A percentile compares a stretch with the other conserved stretches of the same genome.
Conservation (phyloP, 2,113 vertebrate species). For the Penelope pileata region DNA sequence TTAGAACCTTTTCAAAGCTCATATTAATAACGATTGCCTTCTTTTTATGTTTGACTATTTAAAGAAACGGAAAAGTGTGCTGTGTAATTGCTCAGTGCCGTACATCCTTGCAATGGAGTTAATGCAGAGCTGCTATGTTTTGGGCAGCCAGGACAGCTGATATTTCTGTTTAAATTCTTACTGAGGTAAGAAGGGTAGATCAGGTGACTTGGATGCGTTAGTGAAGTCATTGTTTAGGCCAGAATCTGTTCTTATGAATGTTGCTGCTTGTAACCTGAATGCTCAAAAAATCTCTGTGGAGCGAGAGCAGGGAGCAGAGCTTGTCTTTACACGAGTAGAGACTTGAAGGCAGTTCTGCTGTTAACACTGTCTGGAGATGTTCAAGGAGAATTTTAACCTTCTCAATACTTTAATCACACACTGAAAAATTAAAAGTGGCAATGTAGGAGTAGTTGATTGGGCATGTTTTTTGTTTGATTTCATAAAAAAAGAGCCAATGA, state of each 20-base stretch:
- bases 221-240: background rate
- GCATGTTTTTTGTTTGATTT: background rate
- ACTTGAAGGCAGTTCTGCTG: background rate
- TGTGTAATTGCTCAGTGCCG: background rate
- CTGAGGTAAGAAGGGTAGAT: background rate
- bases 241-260: background rate
- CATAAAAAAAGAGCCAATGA: background rate
- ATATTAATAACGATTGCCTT: background rate
- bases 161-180: background rate
- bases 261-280: background rate
- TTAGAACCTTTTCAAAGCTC: background rate
- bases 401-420: background rate
- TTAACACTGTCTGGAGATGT: background rate
- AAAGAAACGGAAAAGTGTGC: background rate
- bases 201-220: background rate
- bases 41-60: background rate
- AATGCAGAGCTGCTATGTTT: background rate
- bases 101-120: fast-evolving
- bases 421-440: background rate
- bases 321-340: background rate
- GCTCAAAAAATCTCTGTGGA: background rate
- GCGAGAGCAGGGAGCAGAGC: background rate
- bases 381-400: background rate
- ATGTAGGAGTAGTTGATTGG: background rate
- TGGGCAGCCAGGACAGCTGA: background rate